Evolutionary conservation across 2,888 invertebrate species (phyloP), one percentile per base, ranked within the genome.

Genomic region (Aleiodes alternator): DNA sequence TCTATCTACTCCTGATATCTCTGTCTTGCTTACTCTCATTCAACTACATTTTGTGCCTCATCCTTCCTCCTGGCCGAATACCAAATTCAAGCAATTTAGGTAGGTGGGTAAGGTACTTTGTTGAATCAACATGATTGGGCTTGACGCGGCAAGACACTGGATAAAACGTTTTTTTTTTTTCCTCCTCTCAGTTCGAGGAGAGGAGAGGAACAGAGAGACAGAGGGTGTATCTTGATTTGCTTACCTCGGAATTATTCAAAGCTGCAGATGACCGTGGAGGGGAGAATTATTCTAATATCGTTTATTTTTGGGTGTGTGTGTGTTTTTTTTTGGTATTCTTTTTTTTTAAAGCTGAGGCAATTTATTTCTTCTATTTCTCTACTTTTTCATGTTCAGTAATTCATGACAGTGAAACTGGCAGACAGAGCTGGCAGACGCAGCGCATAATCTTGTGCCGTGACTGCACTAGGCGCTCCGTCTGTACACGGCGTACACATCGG

Each of bases 61-160:
- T 72, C 72, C 57, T 81, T 64, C 83, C 86, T 86, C 83, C 86
- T 87, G 89, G 88, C 89, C 89, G 88, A 89, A 89, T 89, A 89
- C 88, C 89, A 89, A 89, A 89, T 89, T 89, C 86, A 86, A 84
- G 85, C 88, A 88, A 89, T 88, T 89, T 88, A 64, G 87, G 86
- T 86, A 86, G 88, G 86, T 88, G 86, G 87, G 87, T 88, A 80
- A 80, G 78, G 81, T 81, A 88, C 89, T 89, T 87, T 89, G 89
- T 89, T 89, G 89, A 89, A 89, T 89, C 89, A 89, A 89, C 89
- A 88, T 89, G 88, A 89, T 89, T 88, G 89, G 86, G 86, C 87
- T 87, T 85, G 87, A 87, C 87, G 85, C 84, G 84, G 81, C 83
- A 84, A 82, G 59, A 69, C 76, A 48, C 61, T 56, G 57, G 48